Evolutionary conservation across 2,797 vertebrate genomes (phyloP), one percentile per base, ranked within the genome.

Genomic region (Megaceryle alcyon): DNA sequence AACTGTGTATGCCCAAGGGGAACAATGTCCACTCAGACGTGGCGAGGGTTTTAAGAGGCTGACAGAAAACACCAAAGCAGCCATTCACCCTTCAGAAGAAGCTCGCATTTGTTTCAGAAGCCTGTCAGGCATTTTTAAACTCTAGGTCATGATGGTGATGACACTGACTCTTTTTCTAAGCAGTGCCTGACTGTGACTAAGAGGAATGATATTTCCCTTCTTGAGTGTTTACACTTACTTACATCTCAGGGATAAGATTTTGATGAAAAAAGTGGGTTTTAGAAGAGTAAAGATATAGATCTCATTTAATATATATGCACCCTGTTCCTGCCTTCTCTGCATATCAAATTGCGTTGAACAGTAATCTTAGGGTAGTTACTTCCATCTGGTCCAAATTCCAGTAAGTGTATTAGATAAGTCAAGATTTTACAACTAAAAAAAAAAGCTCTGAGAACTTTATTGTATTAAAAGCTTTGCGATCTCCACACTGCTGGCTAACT

Each of bases 81-180:
- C 26, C 46, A 75, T 80, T 88, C 54, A 88, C 28, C 23, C 35
- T 71, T 51, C 12, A 10, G 28, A 92, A 77, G 75, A 88, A 96
- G 35, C 54, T 61, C 82, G 41, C 59, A 22, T 80, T 90, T 89
- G 14, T 82, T 94, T 82, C 68, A 61, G 69, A 87, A 87, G 83
- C 49, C 86, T 78, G 33, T 53, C 21, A 44, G 86, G 64, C 68
- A 57, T 92, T 71, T 89, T 91, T 91, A 91, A 96, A 83, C 31
- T 80, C 57, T 4, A 37, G 48, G 29, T 96, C 92, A 82, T 7
- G 28, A 53, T 18, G 53, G 31, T 69, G 82, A 89, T 0, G 0
- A 60, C 5, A 73, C n/a, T 71, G 77, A 63, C 15, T 79, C 49
- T 61, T 69, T 78, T 72, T 78, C 54, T 76, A 57, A 88, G 88